Conservation (phyloP, 2,113 vertebrate genomes). For the Dendropsophus ebraccatus region DNA sequence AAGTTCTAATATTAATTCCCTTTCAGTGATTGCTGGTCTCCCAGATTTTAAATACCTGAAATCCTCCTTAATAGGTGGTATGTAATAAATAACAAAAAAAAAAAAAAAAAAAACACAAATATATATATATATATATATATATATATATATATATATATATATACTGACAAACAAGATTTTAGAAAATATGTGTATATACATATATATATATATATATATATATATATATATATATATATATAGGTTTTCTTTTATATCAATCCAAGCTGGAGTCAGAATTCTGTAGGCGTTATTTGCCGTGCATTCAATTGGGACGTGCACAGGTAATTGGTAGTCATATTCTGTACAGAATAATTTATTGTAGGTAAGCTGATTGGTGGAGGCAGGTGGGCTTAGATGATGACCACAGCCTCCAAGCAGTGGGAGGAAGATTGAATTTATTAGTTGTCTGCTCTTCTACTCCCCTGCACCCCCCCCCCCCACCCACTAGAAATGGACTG, state of each 20-base stretch:
- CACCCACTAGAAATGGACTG: neutral
- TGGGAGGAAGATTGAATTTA: slow-evolving; percentile 24
- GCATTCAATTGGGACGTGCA: neutral
- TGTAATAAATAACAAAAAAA: no score
- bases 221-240: neutral
- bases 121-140: no score
- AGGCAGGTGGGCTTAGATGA: slow-evolving; percentile 17
- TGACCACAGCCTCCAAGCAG: slow-evolving; percentile 1
- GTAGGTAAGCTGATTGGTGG: slow-evolving; percentile 16
- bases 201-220: neutral
- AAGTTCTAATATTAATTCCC: no score
- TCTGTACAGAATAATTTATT: slow-evolving; percentile 1
- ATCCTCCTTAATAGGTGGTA: no score
- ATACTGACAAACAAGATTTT: neutral
- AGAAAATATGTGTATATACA: neutral
- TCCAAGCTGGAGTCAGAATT: neutral
- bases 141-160: no score
- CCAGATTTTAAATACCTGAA: no score
- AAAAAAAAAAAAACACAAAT: no score
- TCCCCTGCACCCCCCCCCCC: neutral
- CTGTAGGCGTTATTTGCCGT: neutral
- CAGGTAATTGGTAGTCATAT: neutral
- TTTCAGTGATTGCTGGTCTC: no score
- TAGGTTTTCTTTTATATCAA: neutral
- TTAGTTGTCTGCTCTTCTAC: neutral